phyloP scores from a whole-genome alignment of 1,140 invertebrate genomes.

The Radopholus similis region DNA sequence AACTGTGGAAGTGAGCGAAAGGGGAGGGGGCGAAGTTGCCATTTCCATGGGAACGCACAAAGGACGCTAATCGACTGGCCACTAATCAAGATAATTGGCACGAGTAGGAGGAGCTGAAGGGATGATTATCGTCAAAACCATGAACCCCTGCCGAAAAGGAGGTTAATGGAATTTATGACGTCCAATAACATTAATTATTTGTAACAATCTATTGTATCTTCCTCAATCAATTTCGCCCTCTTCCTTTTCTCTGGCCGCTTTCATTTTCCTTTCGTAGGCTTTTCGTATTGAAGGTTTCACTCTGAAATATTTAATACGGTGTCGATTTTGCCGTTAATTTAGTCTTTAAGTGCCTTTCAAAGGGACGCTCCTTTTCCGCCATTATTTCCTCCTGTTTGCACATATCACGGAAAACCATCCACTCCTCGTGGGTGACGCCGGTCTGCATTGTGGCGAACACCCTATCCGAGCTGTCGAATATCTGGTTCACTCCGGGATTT shows the following conservation, averaged over 20 bases:
- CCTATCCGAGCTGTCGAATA: slow-evolving; percentile 38
- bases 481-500: slow-evolving; percentile 33
- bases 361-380: slow-evolving; percentile 39
- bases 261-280: slow-evolving; percentile 35
- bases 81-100: too few relatives aligned
- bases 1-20: too few relatives aligned
- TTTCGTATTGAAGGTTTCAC: slow-evolving; percentile 50
- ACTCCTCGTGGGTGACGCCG: slow-evolving; percentile 45
- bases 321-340: not conserved
- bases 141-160: too few relatives aligned
- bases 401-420: slow-evolving; percentile 39
- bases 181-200: too few relatives aligned
- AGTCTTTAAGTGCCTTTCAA: slow-evolving; percentile 25
- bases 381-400: slow-evolving; percentile 29
- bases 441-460: slow-evolving; percentile 41
- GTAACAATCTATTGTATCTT: too few relatives aligned
- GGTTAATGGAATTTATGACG: too few relatives aligned
- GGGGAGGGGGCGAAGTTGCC: too few relatives aligned
- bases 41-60: too few relatives aligned
- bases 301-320: not conserved
- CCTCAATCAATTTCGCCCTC: slow-evolving; percentile 42
- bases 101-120: too few relatives aligned
- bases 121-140: too few relatives aligned
- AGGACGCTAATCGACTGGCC: too few relatives aligned
- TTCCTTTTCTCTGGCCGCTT: slow-evolving; percentile 23